Conservation (phyloP, 2,888 invertebrate species). For the Achlya flavicornis region DNA sequence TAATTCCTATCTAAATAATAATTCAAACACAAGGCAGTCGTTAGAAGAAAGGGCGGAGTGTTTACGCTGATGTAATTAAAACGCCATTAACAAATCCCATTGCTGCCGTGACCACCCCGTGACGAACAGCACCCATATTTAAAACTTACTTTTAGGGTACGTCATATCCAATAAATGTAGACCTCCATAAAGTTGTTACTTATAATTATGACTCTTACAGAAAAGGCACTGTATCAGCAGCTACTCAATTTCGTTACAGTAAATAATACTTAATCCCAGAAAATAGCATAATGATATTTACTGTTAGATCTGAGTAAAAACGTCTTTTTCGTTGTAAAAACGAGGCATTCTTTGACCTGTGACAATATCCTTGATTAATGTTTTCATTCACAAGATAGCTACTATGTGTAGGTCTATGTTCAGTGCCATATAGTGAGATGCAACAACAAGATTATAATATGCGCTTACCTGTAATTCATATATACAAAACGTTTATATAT, state of each 20-base stretch:
- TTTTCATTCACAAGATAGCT: too few relatives aligned
- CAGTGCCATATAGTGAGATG: background rate
- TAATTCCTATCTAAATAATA: slow-evolving; percentile 15
- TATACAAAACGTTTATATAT: too few relatives aligned
- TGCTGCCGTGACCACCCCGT: slow-evolving; percentile 57
- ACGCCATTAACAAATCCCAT: slow-evolving; percentile 60
- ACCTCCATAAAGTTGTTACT: background rate
- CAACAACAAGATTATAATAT: background rate
- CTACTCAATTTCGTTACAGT: too few relatives aligned
- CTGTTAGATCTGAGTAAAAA: too few relatives aligned
- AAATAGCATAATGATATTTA: too few relatives aligned
- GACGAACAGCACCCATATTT: slow-evolving; percentile 75
- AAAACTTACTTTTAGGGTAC: slow-evolving; percentile 50
- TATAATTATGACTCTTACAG: background rate
- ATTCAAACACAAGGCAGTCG: slow-evolving; percentile 10
- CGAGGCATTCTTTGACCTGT: too few relatives aligned
- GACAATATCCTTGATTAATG: too few relatives aligned
- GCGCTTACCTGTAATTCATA: background rate
- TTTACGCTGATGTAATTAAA: slow-evolving; percentile 71
- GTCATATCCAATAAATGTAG: background rate
- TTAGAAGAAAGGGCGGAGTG: slow-evolving; percentile 55
- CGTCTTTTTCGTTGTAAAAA: too few relatives aligned
- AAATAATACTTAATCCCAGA: too few relatives aligned
- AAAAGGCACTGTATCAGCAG: background rate
- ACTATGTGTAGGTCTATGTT: background rate